Conservation (phyloP, 2,888 invertebrate species). For the Isoperla grammatica region DNA sequence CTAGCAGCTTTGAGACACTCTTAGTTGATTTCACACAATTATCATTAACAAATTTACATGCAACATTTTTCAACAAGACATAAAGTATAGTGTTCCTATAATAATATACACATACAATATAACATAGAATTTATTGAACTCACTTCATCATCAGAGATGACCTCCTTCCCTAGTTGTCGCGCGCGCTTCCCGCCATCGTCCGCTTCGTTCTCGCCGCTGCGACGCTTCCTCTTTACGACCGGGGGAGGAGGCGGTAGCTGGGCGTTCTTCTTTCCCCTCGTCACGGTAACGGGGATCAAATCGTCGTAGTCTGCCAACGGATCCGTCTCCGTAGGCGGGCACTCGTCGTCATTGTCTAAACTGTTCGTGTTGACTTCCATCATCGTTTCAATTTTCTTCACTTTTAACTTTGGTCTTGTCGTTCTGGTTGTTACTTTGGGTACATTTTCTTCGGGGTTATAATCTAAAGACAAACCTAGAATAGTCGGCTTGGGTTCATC, state of each 20-base stretch:
- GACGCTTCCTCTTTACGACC: background rate
- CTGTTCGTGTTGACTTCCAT: background rate
- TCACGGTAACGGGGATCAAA: background rate
- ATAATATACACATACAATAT: no score
- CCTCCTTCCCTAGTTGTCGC: conserved; percentile 6
- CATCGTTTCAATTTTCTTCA: background rate
- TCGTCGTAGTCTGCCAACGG: conserved; percentile 18
- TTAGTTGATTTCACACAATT: no score
- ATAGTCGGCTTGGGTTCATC: conserved; percentile 42
- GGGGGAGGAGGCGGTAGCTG: background rate
- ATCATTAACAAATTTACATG: no score
- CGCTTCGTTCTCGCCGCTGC: background rate
- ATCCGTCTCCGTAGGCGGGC: conserved; percentile 8
- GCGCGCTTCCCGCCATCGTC: conserved; percentile 1
- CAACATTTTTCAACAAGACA: no score
- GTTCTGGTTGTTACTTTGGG: background rate
- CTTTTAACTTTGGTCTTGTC: background rate
- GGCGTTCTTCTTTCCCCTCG: background rate
- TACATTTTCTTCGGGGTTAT: conserved; percentile 29
- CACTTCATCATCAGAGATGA: conserved; percentile 32
- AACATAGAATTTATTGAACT: no score
- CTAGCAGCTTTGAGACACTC: no score
- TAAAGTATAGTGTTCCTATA: no score
- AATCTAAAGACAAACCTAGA: conserved; percentile 46
- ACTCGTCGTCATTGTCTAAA: conserved; percentile 2